phyloP scores from a whole-genome alignment of 2,888 invertebrate genomes.

The Caradrina clavipalpis region DNA sequence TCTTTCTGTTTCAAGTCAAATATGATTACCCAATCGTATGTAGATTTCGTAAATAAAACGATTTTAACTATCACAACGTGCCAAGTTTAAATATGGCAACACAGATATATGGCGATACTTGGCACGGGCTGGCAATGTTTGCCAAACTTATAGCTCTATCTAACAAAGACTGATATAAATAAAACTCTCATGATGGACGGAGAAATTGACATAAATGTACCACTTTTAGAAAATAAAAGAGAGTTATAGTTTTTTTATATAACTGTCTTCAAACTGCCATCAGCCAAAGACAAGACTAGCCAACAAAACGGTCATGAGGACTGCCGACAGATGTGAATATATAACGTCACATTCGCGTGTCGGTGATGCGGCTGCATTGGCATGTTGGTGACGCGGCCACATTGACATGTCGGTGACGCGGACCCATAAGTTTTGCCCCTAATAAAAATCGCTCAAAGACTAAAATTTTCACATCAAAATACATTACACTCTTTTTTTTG shows the following conservation, averaged over 20 bases:
- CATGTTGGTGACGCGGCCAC: too few relatives aligned
- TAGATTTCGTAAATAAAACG: not conserved
- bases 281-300: too few relatives aligned
- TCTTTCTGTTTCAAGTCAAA: not conserved
- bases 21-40: not conserved
- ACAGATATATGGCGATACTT: conserved; percentile 10
- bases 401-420: too few relatives aligned
- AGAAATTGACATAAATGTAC: not conserved
- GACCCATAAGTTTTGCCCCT: too few relatives aligned
- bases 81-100: conserved; percentile 16
- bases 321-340: too few relatives aligned
- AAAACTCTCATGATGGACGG: not conserved
- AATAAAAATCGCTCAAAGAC: too few relatives aligned
- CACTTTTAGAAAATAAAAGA: not conserved
- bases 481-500: not conserved
- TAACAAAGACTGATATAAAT: conserved; percentile 17
- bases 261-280: too few relatives aligned
- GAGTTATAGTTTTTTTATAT: too few relatives aligned
- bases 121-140: conserved; percentile 4
- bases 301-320: too few relatives aligned
- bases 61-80: conserved; percentile 4
- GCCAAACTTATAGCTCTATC: conserved; percentile 3
- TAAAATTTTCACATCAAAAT: not conserved
- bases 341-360: too few relatives aligned
- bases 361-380: too few relatives aligned